These are phyloP conservation scores for Tenebrosternarchus preto DNA, from an alignment of 2,113 vertebrate species.

Conservation along the genomic window DNA sequence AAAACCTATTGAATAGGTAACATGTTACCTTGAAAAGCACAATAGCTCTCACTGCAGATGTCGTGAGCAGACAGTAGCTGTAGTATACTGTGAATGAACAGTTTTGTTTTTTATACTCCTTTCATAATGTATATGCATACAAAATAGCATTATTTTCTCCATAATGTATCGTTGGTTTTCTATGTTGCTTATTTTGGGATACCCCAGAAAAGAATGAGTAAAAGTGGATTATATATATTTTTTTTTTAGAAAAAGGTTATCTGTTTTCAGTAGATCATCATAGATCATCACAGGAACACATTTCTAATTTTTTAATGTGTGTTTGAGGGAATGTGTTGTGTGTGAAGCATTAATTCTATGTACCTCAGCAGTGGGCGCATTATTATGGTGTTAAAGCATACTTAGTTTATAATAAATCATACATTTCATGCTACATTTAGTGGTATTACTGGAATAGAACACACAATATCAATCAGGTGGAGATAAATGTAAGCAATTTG, in stretches of 20 bases:
- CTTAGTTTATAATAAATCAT: no score
- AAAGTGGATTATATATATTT: not conserved
- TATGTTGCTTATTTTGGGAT: not conserved
- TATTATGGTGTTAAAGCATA: not conserved
- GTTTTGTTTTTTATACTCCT: not conserved
- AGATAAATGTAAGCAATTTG: not conserved
- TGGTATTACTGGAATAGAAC: no score
- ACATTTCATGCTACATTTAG: not conserved
- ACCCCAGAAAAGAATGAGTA: not conserved
- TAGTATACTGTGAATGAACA: not conserved
- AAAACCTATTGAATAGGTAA: no score
- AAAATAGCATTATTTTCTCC: not conserved
- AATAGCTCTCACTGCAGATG: not conserved
- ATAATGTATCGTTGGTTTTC: not conserved
- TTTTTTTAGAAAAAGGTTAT: no score
- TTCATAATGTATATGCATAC: not conserved
- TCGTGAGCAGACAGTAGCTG: not conserved
- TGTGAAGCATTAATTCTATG: not conserved
- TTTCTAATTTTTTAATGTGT: no score
- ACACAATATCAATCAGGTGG: not conserved
- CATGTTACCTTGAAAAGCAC: slow-evolving; percentile 3
- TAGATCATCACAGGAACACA: no score
- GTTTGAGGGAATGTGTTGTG: no score
- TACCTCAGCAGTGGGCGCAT: not conserved
- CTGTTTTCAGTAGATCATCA: not conserved